A percentile compares a stretch with the other conserved stretches of the same genome.
Evolutionary conservation across 2,888 invertebrate species (phyloP).

Genomic region (Drosophila gaucha): DNA sequence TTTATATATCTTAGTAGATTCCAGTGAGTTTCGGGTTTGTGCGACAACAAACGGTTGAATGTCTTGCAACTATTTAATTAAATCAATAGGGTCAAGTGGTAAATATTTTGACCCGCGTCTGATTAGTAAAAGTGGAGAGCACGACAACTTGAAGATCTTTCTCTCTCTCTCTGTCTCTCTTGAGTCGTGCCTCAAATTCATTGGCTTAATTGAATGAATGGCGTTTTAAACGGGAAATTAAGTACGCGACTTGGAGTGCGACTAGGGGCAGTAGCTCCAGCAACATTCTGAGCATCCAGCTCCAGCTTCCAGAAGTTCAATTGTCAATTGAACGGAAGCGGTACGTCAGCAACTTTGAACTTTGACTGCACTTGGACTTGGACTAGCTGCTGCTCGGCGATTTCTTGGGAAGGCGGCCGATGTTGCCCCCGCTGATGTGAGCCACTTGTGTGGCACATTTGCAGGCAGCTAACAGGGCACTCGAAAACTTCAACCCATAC

Average conservation of each 20-base stretch:
- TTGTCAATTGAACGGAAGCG: conserved; percentile 82
- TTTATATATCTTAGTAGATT: not conserved
- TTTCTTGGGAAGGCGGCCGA: conserved; percentile 62
- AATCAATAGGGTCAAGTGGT: conserved; percentile 85
- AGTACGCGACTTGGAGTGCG: conserved; percentile 74
- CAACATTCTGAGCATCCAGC: conserved; percentile 14
- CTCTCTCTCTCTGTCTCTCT: not conserved
- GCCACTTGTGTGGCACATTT: conserved; percentile 82
- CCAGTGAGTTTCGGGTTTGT: conserved; percentile 40
- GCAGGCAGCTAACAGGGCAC: conserved; percentile 70
- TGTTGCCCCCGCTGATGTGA: conserved; percentile 81
- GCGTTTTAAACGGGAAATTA: conserved; percentile 83
- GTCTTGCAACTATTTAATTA: conserved; percentile 85
- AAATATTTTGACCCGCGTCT: conserved; percentile 85
- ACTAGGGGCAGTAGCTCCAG: conserved; percentile 36
- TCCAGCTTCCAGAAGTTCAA: conserved; percentile 65
- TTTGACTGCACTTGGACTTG: conserved; percentile 52
- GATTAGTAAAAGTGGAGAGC: conserved; percentile 79
- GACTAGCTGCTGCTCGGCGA: conserved; percentile 14
- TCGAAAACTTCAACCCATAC: conserved; percentile 34
- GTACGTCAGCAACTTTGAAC: conserved; percentile 76
- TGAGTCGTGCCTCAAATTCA: conserved; percentile 77
- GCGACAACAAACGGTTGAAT: conserved; percentile 79
- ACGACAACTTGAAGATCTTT: conserved; percentile 51
- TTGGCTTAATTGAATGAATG: conserved; percentile 84